Conservation (phyloP, 2,797 vertebrate genomes). For the Nothura maculosa region DNA sequence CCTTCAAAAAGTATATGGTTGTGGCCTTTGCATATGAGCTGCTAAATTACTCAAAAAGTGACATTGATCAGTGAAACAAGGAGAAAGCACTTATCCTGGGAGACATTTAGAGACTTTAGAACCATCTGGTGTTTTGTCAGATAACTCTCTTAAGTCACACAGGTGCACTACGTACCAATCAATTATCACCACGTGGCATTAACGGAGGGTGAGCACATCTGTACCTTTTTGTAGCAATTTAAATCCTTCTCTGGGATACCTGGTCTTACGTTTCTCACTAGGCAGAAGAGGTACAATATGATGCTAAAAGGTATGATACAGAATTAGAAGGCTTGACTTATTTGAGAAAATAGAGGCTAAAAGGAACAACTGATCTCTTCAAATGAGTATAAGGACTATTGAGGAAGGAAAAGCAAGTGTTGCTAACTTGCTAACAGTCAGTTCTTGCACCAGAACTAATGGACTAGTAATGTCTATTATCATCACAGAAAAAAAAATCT, state of each 20-base stretch:
- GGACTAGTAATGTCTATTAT: not conserved
- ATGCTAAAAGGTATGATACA: not conserved
- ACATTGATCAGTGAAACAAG: slow-evolving; percentile 1
- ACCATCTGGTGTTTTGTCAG: slow-evolving; percentile 35
- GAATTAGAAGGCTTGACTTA: not conserved
- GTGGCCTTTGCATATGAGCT: not conserved
- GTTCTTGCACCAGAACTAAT: not conserved
- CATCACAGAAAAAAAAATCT: not conserved
- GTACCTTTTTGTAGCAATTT: not conserved
- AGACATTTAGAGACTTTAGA: slow-evolving; percentile 9
- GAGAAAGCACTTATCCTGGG: slow-evolving; percentile 4
- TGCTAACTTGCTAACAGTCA: not conserved
- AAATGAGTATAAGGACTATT: not conserved
- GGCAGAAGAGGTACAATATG: not conserved
- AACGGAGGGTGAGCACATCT: not conserved
- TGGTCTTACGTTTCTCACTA: not conserved
- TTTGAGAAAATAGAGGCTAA: not conserved
- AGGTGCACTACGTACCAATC: not conserved
- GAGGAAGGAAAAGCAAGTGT: not conserved
- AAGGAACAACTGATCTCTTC: not conserved
- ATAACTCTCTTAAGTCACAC: not conserved
- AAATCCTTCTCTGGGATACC: not conserved
- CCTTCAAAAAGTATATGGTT: not conserved
- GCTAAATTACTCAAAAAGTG: not conserved
- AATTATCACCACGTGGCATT: not conserved